Conservation (phyloP, 2,113 vertebrate genomes). For the Pollachius pollachius region DNA sequence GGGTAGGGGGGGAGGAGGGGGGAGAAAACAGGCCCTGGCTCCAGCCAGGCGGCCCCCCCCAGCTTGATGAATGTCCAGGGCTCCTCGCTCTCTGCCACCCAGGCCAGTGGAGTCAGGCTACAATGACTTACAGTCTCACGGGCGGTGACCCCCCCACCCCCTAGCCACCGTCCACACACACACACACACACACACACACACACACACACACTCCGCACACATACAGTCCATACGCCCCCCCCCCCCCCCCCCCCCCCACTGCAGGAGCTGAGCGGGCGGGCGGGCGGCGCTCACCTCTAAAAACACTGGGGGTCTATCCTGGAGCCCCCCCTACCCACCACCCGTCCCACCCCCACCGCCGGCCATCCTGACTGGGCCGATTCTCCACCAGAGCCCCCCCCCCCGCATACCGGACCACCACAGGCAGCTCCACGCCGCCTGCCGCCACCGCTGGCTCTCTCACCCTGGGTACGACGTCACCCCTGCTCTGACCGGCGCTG, state of each 20-base stretch:
- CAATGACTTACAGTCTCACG: slow-evolving; percentile 81
- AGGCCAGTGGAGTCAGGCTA: slow-evolving; percentile 81
- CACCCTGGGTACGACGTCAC: too few species aligned
- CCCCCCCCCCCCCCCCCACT: slow-evolving; percentile 68
- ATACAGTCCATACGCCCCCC: slow-evolving; percentile 1
- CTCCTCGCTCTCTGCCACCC: slow-evolving; percentile 90
- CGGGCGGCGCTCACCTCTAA: slow-evolving; percentile 46
- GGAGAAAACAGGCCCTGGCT: slow-evolving; percentile 81
- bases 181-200: too few species aligned
- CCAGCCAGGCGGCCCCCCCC: slow-evolving; percentile 84
- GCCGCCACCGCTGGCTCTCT: not conserved
- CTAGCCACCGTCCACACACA: slow-evolving; percentile 40
- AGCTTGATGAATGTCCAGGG: slow-evolving; percentile 85
- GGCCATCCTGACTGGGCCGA: slow-evolving; percentile 11
- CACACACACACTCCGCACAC: not conserved
- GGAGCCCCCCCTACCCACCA: slow-evolving; percentile 50
- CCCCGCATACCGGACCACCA: slow-evolving; percentile 38
- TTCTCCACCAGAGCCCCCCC: slow-evolving; percentile 41
- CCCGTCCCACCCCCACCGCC: slow-evolving; percentile 43
- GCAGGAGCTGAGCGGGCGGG: slow-evolving; percentile 55
- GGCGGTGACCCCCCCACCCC: slow-evolving; percentile 49
- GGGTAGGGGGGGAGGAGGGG: slow-evolving; percentile 56
- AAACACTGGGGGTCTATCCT: slow-evolving; percentile 74
- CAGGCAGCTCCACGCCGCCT: slow-evolving; percentile 46
- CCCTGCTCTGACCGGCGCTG: too few species aligned